Evolutionary conservation across 2,888 invertebrate genomes (phyloP).

Genomic region (Philopedon plagiatum): DNA sequence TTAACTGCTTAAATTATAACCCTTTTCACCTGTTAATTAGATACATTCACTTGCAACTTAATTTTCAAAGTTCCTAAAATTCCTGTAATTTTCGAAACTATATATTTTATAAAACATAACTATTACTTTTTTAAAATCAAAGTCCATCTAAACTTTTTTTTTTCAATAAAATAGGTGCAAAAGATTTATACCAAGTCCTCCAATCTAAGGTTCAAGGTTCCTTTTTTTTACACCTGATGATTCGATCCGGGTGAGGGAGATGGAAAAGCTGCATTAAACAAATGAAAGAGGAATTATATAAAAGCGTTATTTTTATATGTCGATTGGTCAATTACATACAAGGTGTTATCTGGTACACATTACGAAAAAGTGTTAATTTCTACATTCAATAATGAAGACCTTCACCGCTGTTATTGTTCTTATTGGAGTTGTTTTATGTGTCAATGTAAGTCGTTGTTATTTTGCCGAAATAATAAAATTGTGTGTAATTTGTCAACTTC

Average conservation of each 20-base stretch:
- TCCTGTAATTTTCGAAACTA: too few species aligned
- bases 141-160: too few species aligned
- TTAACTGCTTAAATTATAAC: too few species aligned
- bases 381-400: conserved; percentile 23
- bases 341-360: neutral
- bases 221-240: conserved; percentile 5
- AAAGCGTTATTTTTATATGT: conserved; percentile 23
- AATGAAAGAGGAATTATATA: conserved; percentile 19
- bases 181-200: neutral
- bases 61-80: too few species aligned
- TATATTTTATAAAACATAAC: too few species aligned
- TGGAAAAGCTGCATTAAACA: conserved; percentile 1
- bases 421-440: conserved; percentile 18
- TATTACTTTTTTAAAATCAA: too few species aligned
- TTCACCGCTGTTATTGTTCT: conserved; percentile 23
- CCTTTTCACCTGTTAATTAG: too few species aligned
- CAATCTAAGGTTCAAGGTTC: conserved; percentile 25
- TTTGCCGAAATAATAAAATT: too few species aligned
- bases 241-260: neutral
- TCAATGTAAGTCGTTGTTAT: conserved; percentile 31
- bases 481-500: too few species aligned
- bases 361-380: neutral
- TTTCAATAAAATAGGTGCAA: too few species aligned
- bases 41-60: too few species aligned
- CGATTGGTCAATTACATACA: neutral